Percentiles rank a stretch among this genome's conserved stretches.
Evolutionary conservation across 2,888 invertebrate species (phyloP).

Genomic region (Pachliopta kotzebuea): DNA sequence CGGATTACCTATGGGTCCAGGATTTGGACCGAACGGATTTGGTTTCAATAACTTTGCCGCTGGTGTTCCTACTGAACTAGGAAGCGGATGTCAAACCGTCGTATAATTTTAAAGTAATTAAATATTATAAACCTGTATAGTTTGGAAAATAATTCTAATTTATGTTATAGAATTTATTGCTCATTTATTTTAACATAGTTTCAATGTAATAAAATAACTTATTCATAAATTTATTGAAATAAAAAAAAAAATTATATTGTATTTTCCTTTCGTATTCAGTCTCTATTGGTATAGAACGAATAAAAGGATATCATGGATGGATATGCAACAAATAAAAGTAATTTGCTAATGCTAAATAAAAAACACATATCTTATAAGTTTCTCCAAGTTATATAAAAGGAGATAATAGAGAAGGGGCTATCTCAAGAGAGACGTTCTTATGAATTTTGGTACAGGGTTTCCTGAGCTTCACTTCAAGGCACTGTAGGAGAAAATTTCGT

Average conservation of each 20-base stretch:
- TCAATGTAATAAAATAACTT: not conserved
- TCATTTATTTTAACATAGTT: slow-evolving; percentile 1
- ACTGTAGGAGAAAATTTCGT: too few relatives aligned
- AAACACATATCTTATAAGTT: too few relatives aligned
- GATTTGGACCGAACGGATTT: slow-evolving; percentile 24
- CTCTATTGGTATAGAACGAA: too few relatives aligned
- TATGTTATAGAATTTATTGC: not conserved
- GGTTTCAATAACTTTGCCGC: slow-evolving; percentile 24
- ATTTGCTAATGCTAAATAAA: too few relatives aligned
- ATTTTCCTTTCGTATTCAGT: not conserved
- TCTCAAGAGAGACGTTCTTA: too few relatives aligned
- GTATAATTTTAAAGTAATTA: slow-evolving; percentile 8
- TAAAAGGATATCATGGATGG: too few relatives aligned
- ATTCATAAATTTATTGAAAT: not conserved
- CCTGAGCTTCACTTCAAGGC: too few relatives aligned
- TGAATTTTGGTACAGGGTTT: too few relatives aligned
- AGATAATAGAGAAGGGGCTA: too few relatives aligned
- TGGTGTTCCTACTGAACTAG: slow-evolving; percentile 23
- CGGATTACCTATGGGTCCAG: slow-evolving; percentile 28
- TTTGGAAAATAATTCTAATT: not conserved
- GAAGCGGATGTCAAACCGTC: slow-evolving; percentile 6
- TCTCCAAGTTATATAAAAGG: too few relatives aligned
- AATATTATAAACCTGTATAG: not conserved
- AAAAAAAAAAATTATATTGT: not conserved
- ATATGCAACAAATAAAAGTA: too few relatives aligned